Evolutionary conservation across 1,140 invertebrate genomes (phyloP).

Genomic region (Eumaeus atala): DNA sequence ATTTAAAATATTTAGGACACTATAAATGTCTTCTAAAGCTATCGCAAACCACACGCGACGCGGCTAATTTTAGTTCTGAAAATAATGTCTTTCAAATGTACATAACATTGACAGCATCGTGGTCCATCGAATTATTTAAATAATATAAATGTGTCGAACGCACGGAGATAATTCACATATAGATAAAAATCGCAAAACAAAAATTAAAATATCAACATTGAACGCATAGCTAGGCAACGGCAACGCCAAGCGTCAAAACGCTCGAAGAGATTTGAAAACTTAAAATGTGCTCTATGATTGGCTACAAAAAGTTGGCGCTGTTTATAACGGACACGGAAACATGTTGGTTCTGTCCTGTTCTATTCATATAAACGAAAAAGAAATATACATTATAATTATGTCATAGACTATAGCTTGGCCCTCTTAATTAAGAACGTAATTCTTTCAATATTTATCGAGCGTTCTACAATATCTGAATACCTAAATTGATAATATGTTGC

Average conservation of each 20-base stretch:
- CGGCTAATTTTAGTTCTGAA: slow-evolving; percentile 13
- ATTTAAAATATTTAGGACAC: slow-evolving; percentile 26
- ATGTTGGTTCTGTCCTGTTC: not conserved
- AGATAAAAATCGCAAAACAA: slow-evolving; percentile 12
- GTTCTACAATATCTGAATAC: too few relatives aligned
- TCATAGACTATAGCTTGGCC: too few relatives aligned
- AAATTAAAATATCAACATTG: slow-evolving; percentile 31
- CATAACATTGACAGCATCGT: too few relatives aligned
- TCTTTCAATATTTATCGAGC: too few relatives aligned
- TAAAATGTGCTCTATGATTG: slow-evolving; percentile 50
- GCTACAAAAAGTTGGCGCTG: slow-evolving; percentile 40
- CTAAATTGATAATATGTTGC: too few relatives aligned
- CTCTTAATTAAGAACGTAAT: too few relatives aligned
- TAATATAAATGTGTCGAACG: too few relatives aligned
- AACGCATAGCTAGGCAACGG: slow-evolving; percentile 24
- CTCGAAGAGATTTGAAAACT: slow-evolving; percentile 48
- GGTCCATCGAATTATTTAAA: too few relatives aligned
- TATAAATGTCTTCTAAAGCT: slow-evolving; percentile 48
- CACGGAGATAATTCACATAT: too few relatives aligned
- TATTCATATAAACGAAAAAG: not conserved
- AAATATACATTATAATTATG: not conserved
- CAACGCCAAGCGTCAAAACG: slow-evolving; percentile 52
- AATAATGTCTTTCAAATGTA: not conserved
- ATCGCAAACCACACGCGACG: slow-evolving; percentile 38
- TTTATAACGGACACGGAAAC: slow-evolving; percentile 26